These are phyloP conservation scores for Neotoxoptera formosana DNA, from an alignment of 1,140 invertebrate genomes.

Conservation along the genomic window DNA sequence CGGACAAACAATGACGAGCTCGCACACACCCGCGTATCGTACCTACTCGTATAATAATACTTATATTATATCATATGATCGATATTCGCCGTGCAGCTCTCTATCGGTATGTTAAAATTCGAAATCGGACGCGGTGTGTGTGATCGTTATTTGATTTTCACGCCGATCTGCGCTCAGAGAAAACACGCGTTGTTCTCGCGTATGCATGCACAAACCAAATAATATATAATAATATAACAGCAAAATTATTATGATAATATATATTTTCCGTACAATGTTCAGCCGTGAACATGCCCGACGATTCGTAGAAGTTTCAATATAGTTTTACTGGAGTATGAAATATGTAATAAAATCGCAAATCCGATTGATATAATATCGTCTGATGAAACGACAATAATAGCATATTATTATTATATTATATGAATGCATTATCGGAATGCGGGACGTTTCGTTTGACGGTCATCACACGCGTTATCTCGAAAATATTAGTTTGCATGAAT, in stretches of 20 bases:
- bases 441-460: not conserved
- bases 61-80: not conserved
- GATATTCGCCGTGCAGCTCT: not conserved
- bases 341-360: not conserved
- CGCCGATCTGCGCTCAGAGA: not conserved
- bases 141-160: not conserved
- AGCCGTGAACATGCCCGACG: no score
- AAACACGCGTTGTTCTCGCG: not conserved
- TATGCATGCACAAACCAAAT: no score
- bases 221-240: no score
- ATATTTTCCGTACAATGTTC: no score
- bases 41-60: not conserved
- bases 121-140: not conserved
- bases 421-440: not conserved
- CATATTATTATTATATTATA: no score
- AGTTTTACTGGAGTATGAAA: not conserved
- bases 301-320: not conserved
- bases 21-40: not conserved
- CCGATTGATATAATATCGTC: not conserved
- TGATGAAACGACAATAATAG: not conserved
- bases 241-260: no score
- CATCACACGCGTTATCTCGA: not conserved
- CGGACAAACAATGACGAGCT: not conserved
- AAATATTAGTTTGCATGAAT: not conserved
- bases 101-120: not conserved